phyloP scores from a whole-genome alignment of 2,888 invertebrate species.

The Gibbula magus region DNA sequence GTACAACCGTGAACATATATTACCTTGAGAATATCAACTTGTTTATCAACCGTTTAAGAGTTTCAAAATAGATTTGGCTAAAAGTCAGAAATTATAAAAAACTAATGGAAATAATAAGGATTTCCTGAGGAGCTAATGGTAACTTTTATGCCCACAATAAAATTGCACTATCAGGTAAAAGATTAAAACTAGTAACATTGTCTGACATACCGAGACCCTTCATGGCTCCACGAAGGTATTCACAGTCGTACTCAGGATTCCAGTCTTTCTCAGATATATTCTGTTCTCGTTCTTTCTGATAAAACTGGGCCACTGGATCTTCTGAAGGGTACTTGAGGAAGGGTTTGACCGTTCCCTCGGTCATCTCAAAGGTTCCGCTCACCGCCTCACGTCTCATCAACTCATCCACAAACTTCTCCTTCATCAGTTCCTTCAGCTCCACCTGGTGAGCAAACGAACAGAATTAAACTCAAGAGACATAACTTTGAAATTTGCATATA shows the following conservation, averaged over 20 bases:
- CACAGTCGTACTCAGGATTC: conserved; percentile 64
- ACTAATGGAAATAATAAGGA: no score
- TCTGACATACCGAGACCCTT: conserved; percentile 64
- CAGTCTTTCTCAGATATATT: conserved; percentile 53
- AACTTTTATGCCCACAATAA: no score
- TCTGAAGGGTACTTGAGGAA: conserved; percentile 51
- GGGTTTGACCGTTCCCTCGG: conserved; percentile 64
- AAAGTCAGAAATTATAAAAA: no score
- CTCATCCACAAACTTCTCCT: conserved; percentile 61
- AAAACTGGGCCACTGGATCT: conserved; percentile 61
- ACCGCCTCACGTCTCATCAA: conserved; percentile 60
- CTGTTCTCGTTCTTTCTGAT: conserved; percentile 36
- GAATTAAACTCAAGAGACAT: no score
- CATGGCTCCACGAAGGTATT: conserved; percentile 66
- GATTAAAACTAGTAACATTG: background rate
- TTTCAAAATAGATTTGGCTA: no score
- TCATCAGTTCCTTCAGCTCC: conserved; percentile 55
- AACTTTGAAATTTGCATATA: no score
- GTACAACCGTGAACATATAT: no score
- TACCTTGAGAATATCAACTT: no score
- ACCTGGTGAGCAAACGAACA: background rate
- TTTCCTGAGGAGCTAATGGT: no score
- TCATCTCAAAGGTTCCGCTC: conserved; percentile 70
- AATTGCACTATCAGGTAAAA: background rate
- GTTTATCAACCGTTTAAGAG: no score